Evolutionary conservation across 2,888 invertebrate species (phyloP).

Genomic region (Tachystola acroxantha): DNA sequence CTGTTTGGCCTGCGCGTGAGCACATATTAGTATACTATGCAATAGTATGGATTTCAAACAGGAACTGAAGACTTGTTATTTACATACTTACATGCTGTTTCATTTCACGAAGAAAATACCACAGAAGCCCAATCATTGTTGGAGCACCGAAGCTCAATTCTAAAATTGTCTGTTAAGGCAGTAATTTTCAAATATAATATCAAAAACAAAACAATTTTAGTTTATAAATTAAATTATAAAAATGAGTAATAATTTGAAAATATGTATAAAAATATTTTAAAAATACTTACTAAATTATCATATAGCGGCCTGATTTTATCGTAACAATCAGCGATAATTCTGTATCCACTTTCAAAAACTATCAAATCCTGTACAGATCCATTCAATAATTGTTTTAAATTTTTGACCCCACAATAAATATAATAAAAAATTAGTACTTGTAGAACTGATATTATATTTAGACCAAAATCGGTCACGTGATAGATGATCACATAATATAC

Average conservation of each 20-base stretch:
- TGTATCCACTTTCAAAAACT: conserved; percentile 1
- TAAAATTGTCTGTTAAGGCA: conserved; percentile 3
- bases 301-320: conserved; percentile 1
- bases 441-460: conserved; percentile 1
- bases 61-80: too few relatives aligned
- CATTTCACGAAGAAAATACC: conserved; percentile 2
- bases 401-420: conserved; percentile 3
- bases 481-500: not conserved
- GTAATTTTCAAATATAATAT: too few relatives aligned
- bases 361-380: not conserved
- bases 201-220: too few relatives aligned
- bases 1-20: too few relatives aligned
- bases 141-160: conserved; percentile 4
- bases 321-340: not conserved
- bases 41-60: too few relatives aligned
- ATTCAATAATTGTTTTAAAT: not conserved
- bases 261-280: too few relatives aligned
- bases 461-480: not conserved
- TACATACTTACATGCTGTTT: conserved; percentile 2
- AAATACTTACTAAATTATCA: not conserved
- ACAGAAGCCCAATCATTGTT: conserved; percentile 4
- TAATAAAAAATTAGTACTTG: conserved; percentile 5
- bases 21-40: too few relatives aligned
- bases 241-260: too few relatives aligned
- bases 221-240: too few relatives aligned